Base-by-base conservation (phyloP, 2,888 invertebrate genomes). In the Leptopilina drosophilae region DNA sequence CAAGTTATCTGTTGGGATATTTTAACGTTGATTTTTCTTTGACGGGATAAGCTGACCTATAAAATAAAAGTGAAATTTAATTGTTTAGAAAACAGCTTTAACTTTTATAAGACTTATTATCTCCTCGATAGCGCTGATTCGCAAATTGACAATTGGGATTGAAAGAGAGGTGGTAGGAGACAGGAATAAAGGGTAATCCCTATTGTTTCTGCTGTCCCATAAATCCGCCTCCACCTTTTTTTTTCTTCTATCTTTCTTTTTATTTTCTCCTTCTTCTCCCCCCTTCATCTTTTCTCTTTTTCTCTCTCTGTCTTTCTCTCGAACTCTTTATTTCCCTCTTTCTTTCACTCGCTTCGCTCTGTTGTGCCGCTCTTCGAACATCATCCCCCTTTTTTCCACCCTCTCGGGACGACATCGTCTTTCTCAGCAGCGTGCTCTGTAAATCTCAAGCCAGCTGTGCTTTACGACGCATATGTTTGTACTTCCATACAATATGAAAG, bases 191-290 rank as follows among this genome's bases (percentile, higher is more conserved):
- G 82, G 82, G 86, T 86, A 88, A 89, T 88, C 87, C 87, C 87
- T 87, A 88, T 89, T 88, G 89, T 88, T 89, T 89, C 87, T 85
- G 76, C 84, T 86, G 86, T 87, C 87, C 86, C 85, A 89, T 89
- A 89, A 89, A 89, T 89, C 87, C 86, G 49, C 77, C 67, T 53
- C 12, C 66, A 66, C 62, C 62, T 64, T 69, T 49, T 69, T 53
- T 8, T 56, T 33, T 49, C 15, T 12, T 69, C 20, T 53, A 12
- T 69, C 20, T 69, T 26, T 49, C 62, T 64, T 69, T 53, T 73
- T 73, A 33, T 56, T 49, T 53, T 14, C 20, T 53, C 26, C 26
- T 69, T 33, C 33, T 33, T 33, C 33, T 5, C 3, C 33, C 87
- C 86, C 40, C 77, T 64, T 46, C 12, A 64, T 62, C 62, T 53